A percentile compares a stretch with the other conserved stretches of the same genome.
These are phyloP conservation scores for Eristalis arbustorum DNA, from an alignment of 2,888 invertebrate genomes.

Conservation along the genomic window DNA sequence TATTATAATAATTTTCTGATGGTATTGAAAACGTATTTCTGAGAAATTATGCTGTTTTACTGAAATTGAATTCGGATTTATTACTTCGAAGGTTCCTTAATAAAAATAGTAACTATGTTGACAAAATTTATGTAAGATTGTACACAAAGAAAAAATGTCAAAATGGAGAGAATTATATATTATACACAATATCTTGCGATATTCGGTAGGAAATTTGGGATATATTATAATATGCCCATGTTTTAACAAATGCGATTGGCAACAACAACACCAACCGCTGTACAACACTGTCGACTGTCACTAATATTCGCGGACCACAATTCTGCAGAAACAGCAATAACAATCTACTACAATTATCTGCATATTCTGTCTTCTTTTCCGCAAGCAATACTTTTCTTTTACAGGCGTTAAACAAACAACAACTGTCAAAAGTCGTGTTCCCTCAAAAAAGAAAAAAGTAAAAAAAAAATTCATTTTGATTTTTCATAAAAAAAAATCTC, in stretches of 20 bases:
- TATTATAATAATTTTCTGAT: background rate
- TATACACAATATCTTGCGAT: too few species aligned
- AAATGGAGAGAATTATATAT: too few species aligned
- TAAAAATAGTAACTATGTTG: too few species aligned
- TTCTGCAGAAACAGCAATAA: slow-evolving; percentile 16
- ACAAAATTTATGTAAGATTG: too few species aligned
- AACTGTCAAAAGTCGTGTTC: slow-evolving; percentile 74
- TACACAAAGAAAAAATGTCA: too few species aligned
- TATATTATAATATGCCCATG: background rate
- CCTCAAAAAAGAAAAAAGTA: slow-evolving; percentile 64
- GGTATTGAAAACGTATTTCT: too few species aligned
- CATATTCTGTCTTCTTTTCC: slow-evolving; percentile 51
- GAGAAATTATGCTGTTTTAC: too few species aligned
- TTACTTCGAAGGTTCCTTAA: too few species aligned
- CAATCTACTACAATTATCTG: slow-evolving; percentile 44
- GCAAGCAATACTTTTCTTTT: slow-evolving; percentile 62
- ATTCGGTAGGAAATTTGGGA: background rate
- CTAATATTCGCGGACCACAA: slow-evolving; percentile 31
- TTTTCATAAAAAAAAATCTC: slow-evolving; percentile 66
- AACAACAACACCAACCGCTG: slow-evolving; percentile 26
- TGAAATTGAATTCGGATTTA: too few species aligned
- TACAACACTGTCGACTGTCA: background rate
- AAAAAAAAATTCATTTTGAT: slow-evolving; percentile 66
- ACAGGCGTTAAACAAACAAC: slow-evolving; percentile 74
- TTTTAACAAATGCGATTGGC: background rate